Evolutionary conservation across 2,113 vertebrate species (phyloP).

Genomic region (Psammodynastes pulverulentus): DNA sequence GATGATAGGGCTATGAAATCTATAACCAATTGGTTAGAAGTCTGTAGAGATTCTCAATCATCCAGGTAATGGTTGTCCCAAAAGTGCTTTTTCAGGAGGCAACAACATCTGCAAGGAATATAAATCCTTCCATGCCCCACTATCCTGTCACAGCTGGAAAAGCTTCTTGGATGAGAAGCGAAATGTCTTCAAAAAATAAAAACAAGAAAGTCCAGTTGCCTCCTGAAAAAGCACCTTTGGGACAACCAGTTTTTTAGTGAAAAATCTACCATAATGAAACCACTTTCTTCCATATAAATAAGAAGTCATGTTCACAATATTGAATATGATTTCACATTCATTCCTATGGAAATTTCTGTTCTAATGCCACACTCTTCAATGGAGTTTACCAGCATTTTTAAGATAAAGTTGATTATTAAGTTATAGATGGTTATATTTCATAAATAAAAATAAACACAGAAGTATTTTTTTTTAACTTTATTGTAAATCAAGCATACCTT

Average conservation of each 20-base stretch:
- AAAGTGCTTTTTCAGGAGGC: too few species aligned
- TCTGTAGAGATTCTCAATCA: too few species aligned
- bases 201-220: too few species aligned
- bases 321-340: background rate
- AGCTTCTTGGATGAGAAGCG: too few species aligned
- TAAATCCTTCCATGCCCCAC: too few species aligned
- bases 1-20: background rate
- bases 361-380: background rate
- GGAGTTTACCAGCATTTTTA: background rate
- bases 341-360: background rate
- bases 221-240: too few species aligned
- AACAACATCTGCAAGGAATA: too few species aligned
- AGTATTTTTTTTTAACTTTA: background rate
- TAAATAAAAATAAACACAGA: background rate
- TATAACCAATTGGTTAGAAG: background rate
- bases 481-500: slow-evolving; percentile 74
- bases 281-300: background rate
- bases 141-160: too few species aligned
- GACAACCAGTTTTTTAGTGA: background rate
- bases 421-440: background rate
- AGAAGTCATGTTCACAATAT: background rate
- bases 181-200: too few species aligned
- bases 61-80: too few species aligned
- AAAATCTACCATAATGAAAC: background rate
- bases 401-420: background rate